Conservation (phyloP, 2,888 invertebrate genomes). For the Belgica antarctica region DNA sequence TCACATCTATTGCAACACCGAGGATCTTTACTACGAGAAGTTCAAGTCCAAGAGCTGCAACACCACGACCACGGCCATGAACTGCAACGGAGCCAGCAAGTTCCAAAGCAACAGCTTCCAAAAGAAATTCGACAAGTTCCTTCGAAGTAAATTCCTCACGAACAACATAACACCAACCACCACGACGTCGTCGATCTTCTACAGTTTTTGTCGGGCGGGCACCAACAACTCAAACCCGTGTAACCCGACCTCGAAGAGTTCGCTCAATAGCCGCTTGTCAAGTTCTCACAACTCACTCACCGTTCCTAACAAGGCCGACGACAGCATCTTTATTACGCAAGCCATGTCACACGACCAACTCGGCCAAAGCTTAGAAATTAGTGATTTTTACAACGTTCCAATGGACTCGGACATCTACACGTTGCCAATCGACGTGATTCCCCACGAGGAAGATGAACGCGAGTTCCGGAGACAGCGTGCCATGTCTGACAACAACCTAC, state of each 20-base stretch:
- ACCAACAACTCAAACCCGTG: constrained; percentile 49
- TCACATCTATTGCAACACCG: constrained; percentile 32
- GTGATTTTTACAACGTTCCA: constrained; percentile 84
- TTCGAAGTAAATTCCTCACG: constrained; percentile 37
- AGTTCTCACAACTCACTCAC: constrained; percentile 82
- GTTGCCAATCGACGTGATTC: constrained; percentile 77
- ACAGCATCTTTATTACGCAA: constrained; percentile 83
- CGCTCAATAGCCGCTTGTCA: constrained; percentile 73
- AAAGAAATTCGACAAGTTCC: constrained; percentile 43
- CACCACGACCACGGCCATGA: not conserved
- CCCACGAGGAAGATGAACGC: not conserved
- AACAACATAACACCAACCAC: constrained; percentile 40
- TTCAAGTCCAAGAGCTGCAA: constrained; percentile 21
- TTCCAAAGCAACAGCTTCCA: constrained; percentile 44
- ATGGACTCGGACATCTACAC: constrained; percentile 86
- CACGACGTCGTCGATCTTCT: constrained; percentile 47
- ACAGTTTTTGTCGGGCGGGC: constrained; percentile 51
- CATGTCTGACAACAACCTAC: constrained; percentile 40
- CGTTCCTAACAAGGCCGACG: constrained; percentile 71
- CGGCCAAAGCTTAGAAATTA: constrained; percentile 65
- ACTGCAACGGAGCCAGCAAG: not conserved
- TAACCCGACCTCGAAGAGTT: constrained; percentile 71
- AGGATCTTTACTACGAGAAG: constrained; percentile 34
- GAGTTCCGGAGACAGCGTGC: not conserved
- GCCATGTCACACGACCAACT: constrained; percentile 82